Percentiles rank a stretch among this genome's conserved stretches.
These are phyloP conservation scores for Vesta saturnalis DNA, from an alignment of 2,888 invertebrate genomes.

Conservation along the genomic window DNA sequence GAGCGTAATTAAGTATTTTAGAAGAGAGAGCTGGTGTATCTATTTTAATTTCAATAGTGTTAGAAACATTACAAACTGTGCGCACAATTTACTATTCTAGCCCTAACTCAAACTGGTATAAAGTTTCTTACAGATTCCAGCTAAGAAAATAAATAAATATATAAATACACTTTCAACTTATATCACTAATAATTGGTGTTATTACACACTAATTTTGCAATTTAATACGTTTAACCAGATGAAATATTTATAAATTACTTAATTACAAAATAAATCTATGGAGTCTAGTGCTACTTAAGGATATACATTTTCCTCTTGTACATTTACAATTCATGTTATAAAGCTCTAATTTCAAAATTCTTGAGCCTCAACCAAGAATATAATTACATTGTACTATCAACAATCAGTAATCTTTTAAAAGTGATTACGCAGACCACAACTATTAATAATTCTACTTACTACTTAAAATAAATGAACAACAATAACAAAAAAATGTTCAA, in stretches of 20 bases:
- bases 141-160: slow-evolving; percentile 7
- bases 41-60: too few species aligned
- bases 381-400: slow-evolving; percentile 13
- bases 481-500: slow-evolving; percentile 27
- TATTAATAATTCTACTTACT: neutral
- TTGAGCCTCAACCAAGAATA: slow-evolving; percentile 1
- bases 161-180: slow-evolving; percentile 6
- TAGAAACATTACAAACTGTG: too few species aligned
- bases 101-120: neutral
- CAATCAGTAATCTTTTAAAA: neutral
- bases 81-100: too few species aligned
- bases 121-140: too few species aligned
- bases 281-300: neutral
- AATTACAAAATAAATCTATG: neutral
- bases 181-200: neutral
- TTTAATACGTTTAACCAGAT: neutral
- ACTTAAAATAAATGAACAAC: slow-evolving; percentile 9
- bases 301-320: neutral
- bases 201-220: neutral
- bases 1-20: neutral
- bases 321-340: neutral
- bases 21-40: too few species aligned
- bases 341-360: neutral
- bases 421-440: too few species aligned
- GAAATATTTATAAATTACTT: neutral